These are phyloP conservation scores for Ormyrus nitidulus DNA, from an alignment of 2,888 invertebrate species.

Conservation along the genomic window DNA sequence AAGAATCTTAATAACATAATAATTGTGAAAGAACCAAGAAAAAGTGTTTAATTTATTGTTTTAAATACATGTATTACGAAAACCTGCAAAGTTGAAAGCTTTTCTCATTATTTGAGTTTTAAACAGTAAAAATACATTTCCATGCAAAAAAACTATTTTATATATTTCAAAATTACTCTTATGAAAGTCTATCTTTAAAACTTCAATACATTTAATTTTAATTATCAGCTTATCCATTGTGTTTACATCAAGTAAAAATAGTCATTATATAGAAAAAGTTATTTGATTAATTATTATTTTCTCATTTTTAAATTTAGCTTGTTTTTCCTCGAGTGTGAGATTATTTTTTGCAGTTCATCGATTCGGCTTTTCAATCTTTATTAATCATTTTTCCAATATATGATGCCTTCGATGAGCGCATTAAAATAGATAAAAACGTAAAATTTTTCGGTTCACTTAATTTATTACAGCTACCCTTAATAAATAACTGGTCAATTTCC, in stretches of 20 bases:
- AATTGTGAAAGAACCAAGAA: too few relatives aligned
- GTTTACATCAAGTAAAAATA: neutral
- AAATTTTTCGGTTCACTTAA: neutral
- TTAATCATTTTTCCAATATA: conserved; percentile 32
- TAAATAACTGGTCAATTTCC: conserved; percentile 19
- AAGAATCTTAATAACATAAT: too few relatives aligned
- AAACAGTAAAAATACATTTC: too few relatives aligned
- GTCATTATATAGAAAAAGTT: neutral
- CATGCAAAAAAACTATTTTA: too few relatives aligned
- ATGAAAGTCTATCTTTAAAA: neutral
- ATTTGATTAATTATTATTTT: neutral
- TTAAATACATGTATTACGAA: too few relatives aligned
- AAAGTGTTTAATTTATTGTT: too few relatives aligned
- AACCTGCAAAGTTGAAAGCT: too few relatives aligned
- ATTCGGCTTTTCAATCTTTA: neutral
- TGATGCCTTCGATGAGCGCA: neutral
- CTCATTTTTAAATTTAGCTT: neutral
- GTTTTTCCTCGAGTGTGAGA: neutral
- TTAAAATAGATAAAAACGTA: conserved; percentile 11
- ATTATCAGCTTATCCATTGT: neutral
- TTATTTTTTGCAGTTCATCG: conserved; percentile 14
- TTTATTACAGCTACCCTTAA: conserved; percentile 6
- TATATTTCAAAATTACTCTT: too few relatives aligned
- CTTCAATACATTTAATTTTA: neutral
- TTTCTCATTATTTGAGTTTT: too few relatives aligned